These are phyloP conservation scores for Centropus bengalensis DNA, from an alignment of 2,113 vertebrate species.

Conservation along the genomic window DNA sequence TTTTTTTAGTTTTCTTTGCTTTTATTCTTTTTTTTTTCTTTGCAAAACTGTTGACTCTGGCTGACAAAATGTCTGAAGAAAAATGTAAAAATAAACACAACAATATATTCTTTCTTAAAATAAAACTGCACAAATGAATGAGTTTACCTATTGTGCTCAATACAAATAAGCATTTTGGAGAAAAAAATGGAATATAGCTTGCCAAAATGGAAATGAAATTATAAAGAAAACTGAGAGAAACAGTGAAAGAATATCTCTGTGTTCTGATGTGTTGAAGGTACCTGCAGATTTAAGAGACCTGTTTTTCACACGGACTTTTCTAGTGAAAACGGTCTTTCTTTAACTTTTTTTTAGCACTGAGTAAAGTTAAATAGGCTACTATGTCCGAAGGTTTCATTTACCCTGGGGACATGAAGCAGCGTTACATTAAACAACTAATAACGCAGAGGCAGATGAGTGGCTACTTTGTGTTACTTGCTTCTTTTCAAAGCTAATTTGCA, in stretches of 20 bases:
- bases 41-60: neutral
- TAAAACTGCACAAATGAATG: neutral
- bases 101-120: neutral
- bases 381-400: neutral
- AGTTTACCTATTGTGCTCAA: fast-evolving
- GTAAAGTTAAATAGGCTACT: neutral
- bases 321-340: fast-evolving
- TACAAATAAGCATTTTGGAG: fast-evolving
- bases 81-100: neutral
- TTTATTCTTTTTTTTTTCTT: neutral
- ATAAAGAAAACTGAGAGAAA: fast-evolving
- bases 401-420: neutral
- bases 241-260: fast-evolving
- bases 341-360: neutral
- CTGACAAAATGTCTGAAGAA: neutral
- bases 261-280: neutral
- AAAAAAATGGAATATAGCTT: fast-evolving
- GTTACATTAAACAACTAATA: neutral
- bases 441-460: neutral
- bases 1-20: too few relatives aligned
- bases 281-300: neutral
- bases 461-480: slow-evolving; percentile 15
- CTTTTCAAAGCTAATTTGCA: neutral
- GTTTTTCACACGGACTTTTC: neutral
- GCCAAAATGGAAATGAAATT: neutral